phyloP scores from a whole-genome alignment of 2,113 vertebrate species.

The Phyllopteryx taeniolatus region DNA sequence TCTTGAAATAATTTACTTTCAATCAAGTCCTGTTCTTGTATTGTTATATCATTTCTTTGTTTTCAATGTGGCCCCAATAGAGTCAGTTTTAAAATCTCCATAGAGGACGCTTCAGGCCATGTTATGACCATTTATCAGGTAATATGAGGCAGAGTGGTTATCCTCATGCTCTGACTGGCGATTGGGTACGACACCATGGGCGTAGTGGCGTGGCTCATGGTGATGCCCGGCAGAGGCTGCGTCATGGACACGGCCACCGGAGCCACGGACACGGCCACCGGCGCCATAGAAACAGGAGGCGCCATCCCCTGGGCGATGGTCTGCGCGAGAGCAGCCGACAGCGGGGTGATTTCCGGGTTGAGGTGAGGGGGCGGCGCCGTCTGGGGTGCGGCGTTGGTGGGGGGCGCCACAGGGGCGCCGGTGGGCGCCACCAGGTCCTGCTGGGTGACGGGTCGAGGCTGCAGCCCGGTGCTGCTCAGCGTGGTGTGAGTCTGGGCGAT shows the following conservation, averaged over 20 bases:
- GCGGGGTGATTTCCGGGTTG: slow-evolving; percentile 90
- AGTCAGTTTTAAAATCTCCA: slow-evolving; percentile 5
- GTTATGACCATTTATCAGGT: slow-evolving; percentile 36
- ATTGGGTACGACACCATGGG: slow-evolving; percentile 97
- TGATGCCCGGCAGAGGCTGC: slow-evolving; percentile 88
- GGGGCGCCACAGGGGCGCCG: slow-evolving; percentile 79
- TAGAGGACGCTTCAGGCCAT: slow-evolving; percentile 3
- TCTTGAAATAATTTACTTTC: background rate
- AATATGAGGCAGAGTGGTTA: slow-evolving; percentile 91
- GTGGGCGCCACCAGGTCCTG: slow-evolving; percentile 87
- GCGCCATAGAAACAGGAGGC: slow-evolving; percentile 93
- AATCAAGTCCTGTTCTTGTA: background rate
- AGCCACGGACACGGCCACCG: slow-evolving; percentile 90
- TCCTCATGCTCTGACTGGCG: slow-evolving; percentile 95
- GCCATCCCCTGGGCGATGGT: slow-evolving; percentile 95
- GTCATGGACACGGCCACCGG: slow-evolving; percentile 95
- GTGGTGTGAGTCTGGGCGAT: slow-evolving; percentile 98
- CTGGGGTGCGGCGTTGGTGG: slow-evolving; percentile 79
- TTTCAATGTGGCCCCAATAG: background rate
- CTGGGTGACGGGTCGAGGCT: slow-evolving; percentile 87
- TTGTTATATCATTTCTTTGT: background rate
- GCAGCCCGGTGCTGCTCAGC: slow-evolving; percentile 91
- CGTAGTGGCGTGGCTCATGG: slow-evolving; percentile 95
- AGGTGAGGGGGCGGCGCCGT: slow-evolving; percentile 79
- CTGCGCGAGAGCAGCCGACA: slow-evolving; percentile 90